Percentiles rank a stretch among this genome's conserved stretches.
Evolutionary conservation across 2,113 vertebrate species (phyloP).

Genomic region (Phasianus colchicus): DNA sequence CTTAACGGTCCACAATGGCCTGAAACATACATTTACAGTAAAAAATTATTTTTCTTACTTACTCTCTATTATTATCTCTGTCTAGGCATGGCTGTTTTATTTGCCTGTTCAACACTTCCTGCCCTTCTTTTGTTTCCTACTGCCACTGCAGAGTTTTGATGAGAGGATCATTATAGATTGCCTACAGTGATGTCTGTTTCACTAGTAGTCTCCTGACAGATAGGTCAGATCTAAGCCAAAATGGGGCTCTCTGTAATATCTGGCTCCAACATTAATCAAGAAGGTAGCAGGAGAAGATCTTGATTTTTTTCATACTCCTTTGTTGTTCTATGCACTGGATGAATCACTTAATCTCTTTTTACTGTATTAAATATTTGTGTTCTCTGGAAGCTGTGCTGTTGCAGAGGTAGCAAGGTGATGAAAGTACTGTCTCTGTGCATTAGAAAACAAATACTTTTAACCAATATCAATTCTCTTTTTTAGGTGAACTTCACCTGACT

Average conservation of each 20-base stretch:
- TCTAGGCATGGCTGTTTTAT: background rate
- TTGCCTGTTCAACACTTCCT: background rate
- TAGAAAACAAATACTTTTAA: background rate
- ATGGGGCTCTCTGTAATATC: background rate
- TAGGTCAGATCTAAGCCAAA: background rate
- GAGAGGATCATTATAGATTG: background rate
- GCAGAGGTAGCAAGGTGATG: background rate
- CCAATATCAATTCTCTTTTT: background rate
- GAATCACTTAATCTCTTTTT: background rate
- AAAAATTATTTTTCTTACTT: background rate
- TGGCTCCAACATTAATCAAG: background rate
- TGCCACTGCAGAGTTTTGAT: background rate
- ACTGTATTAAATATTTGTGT: constrained; percentile 15
- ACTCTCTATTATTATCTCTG: background rate
- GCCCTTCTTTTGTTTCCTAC: background rate
- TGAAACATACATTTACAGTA: background rate
- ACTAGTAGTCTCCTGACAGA: background rate
- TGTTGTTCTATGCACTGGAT: background rate
- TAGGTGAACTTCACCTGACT: constrained; percentile 96
- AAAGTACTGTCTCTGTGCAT: background rate
- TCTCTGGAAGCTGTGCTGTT: background rate
- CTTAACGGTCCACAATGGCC: background rate
- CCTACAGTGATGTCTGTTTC: background rate
- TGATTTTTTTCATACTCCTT: background rate
- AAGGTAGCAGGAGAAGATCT: background rate